Evolutionary conservation across 53 echinoderm and acorn worm genomes (phyloP).

Genomic region (Echinometra lucunter): DNA sequence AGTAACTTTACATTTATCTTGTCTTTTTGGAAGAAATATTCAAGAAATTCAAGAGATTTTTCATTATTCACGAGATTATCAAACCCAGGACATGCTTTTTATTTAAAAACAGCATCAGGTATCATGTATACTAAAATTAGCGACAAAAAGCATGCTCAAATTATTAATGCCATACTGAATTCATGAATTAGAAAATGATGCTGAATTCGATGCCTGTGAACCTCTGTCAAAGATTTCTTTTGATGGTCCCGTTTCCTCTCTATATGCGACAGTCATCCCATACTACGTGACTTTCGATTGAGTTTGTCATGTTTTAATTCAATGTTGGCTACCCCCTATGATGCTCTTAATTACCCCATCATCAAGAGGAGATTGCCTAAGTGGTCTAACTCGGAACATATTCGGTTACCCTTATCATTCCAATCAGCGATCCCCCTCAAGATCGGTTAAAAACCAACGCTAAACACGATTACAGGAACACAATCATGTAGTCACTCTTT

Average conservation of each 20-base stretch:
- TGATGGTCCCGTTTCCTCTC: neutral
- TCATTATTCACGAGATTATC: neutral
- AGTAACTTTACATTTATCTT: neutral
- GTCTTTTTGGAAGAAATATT: neutral
- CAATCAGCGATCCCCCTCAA: neutral
- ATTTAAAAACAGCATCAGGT: neutral
- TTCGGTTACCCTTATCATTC: neutral
- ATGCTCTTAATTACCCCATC: neutral
- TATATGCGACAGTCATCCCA: neutral
- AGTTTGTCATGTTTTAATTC: constrained; percentile 42
- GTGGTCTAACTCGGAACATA: constrained; percentile 33
- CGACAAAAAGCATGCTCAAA: neutral
- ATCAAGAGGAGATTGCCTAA: neutral
- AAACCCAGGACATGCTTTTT: neutral
- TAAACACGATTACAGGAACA: neutral
- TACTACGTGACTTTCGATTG: neutral
- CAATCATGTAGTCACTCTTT: neutral
- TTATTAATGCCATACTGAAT: neutral
- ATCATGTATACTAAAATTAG: neutral
- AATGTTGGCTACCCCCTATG: constrained; percentile 12
- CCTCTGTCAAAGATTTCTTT: neutral
- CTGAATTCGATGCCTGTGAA: neutral
- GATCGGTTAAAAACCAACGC: neutral
- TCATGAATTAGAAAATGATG: neutral
- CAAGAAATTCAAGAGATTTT: too few species aligned